A percentile compares a stretch with the other conserved stretches of the same genome.
Conservation (phyloP, 2,797 vertebrate species). For the Pitangus sulphuratus region DNA sequence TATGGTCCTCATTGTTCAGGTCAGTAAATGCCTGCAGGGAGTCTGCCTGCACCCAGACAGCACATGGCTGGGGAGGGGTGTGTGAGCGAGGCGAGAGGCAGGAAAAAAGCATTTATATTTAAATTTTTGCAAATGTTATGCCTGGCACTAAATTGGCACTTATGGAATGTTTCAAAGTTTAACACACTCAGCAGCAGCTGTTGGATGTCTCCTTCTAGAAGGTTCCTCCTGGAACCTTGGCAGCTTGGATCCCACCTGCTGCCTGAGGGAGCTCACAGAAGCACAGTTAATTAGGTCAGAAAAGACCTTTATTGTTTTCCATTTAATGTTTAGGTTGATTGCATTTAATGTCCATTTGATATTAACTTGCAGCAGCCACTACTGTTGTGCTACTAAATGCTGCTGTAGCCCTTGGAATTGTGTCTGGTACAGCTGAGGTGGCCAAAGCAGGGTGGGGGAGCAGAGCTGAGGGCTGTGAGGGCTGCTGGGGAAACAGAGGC, state of each 20-base stretch:
- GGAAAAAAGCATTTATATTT: background rate
- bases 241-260: background rate
- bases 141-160: background rate
- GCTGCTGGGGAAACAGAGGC: background rate
- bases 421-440: fast-evolving
- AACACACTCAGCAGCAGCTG: background rate
- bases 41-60: fast-evolving
- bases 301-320: background rate
- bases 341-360: background rate
- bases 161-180: background rate
- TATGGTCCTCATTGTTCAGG: fast-evolving
- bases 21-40: background rate
- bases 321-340: background rate
- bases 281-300: background rate
- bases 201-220: background rate
- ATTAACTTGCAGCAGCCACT: background rate
- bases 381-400: fast-evolving
- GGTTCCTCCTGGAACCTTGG: background rate
- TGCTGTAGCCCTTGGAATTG: fast-evolving
- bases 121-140: background rate
- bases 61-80: fast-evolving
- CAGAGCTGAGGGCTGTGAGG: background rate
- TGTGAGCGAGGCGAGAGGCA: background rate
- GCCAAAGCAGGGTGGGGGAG: fast-evolving
- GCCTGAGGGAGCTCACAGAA: background rate